These are phyloP conservation scores for Lepus oiostolus DNA, from an alignment of 2,797 vertebrate genomes.

Conservation along the genomic window DNA sequence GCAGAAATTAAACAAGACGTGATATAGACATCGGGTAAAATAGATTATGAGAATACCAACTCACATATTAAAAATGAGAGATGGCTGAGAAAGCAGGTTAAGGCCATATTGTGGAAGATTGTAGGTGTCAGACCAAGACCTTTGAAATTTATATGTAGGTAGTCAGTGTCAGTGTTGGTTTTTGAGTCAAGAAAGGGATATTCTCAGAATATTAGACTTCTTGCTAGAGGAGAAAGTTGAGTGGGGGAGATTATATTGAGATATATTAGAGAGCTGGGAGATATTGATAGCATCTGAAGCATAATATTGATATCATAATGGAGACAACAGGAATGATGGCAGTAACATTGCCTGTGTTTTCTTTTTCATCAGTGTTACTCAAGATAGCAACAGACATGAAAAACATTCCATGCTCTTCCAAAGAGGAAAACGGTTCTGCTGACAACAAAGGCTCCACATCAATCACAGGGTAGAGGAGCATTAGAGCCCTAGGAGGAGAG, in stretches of 20 bases:
- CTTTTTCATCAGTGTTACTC: neutral
- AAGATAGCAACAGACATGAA: neutral
- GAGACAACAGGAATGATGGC: neutral
- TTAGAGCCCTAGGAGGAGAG: neutral
- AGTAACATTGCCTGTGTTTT: neutral
- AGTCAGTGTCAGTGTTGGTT: neutral
- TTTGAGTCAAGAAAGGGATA: neutral
- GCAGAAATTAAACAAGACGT: neutral
- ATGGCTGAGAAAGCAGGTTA: neutral
- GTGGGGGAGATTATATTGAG: neutral
- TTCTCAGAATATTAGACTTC: neutral
- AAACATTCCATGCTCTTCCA: neutral
- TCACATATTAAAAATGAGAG: neutral
- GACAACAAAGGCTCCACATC: neutral
- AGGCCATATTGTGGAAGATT: neutral
- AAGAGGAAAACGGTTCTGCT: slow-evolving; percentile 5
- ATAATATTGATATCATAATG: neutral
- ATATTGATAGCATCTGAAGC: neutral
- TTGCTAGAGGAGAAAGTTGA: neutral
- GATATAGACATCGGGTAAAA: neutral
- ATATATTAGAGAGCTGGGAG: neutral
- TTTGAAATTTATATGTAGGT: neutral
- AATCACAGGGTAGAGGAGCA: neutral
- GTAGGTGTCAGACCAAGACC: neutral
- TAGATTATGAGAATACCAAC: neutral